Evolutionary conservation across 2,113 vertebrate genomes (phyloP).

Genomic region (Cygnus atratus): DNA sequence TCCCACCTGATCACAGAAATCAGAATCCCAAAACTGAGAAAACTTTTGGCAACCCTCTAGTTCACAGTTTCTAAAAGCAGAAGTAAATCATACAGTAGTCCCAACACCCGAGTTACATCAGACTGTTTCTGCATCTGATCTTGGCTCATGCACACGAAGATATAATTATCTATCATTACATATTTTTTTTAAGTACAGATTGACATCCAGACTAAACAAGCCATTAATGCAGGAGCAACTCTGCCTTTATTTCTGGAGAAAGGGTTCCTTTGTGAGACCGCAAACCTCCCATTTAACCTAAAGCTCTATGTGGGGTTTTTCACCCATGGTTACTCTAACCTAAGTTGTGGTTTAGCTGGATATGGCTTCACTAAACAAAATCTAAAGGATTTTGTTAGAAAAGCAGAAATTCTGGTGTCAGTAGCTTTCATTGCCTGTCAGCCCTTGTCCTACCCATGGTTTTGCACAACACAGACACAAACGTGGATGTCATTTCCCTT

Average conservation of each 20-base stretch:
- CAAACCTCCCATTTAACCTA: neutral
- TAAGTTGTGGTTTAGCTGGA: neutral
- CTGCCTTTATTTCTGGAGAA: slow-evolving; percentile 30
- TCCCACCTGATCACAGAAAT: neutral
- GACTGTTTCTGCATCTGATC: slow-evolving; percentile 17
- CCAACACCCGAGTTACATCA: neutral
- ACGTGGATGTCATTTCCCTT: neutral
- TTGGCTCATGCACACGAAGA: neutral
- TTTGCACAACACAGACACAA: neutral
- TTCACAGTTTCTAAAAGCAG: neutral
- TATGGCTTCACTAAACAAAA: neutral
- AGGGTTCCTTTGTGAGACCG: neutral
- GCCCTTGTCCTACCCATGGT: neutral
- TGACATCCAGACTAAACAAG: slow-evolving; percentile 58
- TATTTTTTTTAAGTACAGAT: neutral
- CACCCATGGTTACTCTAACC: neutral
- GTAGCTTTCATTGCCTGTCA: neutral
- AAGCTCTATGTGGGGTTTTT: neutral
- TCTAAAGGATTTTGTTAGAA: neutral
- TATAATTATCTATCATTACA: slow-evolving; percentile 40
- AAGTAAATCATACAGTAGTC: neutral
- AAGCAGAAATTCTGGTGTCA: neutral
- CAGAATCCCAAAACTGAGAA: neutral
- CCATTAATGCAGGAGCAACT: slow-evolving; percentile 8
- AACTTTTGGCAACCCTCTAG: neutral